Base-by-base conservation (phyloP, 2,888 invertebrate genomes). In the Acanthosepion esculentum region DNA sequence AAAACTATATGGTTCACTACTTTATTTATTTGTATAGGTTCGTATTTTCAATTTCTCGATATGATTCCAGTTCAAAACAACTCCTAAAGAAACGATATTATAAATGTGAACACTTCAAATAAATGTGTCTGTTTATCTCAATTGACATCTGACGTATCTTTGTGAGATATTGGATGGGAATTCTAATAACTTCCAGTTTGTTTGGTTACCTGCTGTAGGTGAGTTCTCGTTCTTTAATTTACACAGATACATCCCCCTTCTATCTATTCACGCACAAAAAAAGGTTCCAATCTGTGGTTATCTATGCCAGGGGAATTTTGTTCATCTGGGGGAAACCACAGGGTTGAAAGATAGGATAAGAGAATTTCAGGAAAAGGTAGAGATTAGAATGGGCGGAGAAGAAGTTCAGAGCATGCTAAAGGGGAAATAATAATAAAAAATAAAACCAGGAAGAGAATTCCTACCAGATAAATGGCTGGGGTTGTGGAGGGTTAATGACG, bases 221-320 rank as follows among this genome's bases (percentile, higher is more conserved):
- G 78, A 78, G 78, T 10, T n/a, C 2, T 78, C n/a, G 2, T 12
- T 78, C 23, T 59, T 33, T 1, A 8, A 15, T 78, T n/a, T 33
- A n/a, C 33, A 78, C 18, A n/a, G 10, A 78, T n/a, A n/a, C 78
- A 15, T 78, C n/a, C n/a, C 8, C 78, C 33, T 15, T 78, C n/a
- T 78, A n/a, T 78, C 5, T 78, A n/a, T 78, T n/a, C 18, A 78
- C 8, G 33, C 78, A 78, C n/a, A 33, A 33, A 33, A 78, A 78
- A 78, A n/a, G 33, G 12, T 78, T 78, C 33, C 78, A n/a, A 78
- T 78, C 78, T 78, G 33, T 78, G n/a, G 78, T 78, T 78, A 78
- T 78, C 78, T 78, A 78, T 78, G n/a, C 78, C 78, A 33, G 78
- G n/a, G 78, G 78, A 78, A 78, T 78, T n/a, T 78, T 78, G 78